Evolutionary conservation across 2,113 vertebrate genomes (phyloP), one percentile per base, ranked within the genome.

Genomic region (Rattus rattus): DNA sequence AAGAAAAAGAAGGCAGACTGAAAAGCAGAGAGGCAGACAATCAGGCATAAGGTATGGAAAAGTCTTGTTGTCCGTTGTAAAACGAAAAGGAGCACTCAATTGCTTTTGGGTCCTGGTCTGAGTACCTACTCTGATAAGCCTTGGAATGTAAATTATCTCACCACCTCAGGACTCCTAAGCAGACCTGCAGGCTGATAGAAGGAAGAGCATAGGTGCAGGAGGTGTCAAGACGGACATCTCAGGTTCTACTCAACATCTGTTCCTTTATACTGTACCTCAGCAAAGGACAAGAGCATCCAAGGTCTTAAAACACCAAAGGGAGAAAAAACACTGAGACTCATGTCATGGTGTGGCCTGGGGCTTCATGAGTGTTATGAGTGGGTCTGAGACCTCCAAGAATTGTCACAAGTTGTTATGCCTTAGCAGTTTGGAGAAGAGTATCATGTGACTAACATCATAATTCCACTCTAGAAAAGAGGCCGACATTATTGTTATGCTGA

Each of bases 401-500:
- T 43, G 43, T 43, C 43, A 43, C 43, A 43, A 43, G 43, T 43
- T 97, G 47, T 49, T 76, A 39, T 93, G 80, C 96, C 73, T 95
- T 95, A 87, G 73, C 98, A 99, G 99, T 99, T 98, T 97, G 99
- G 98, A 97, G 99, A 99, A 0, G 99, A 99, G 0, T 99, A 63
- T 99, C 96, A 99, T 99, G 0, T 99, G 67, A 99, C 99, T 16
- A 99, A 99, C 2, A 99, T 99, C 95, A 98, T 99, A 26, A 95
- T 99, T 26, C 99, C 99, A 30, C 99, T 99, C 98, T 99, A 99
- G 98, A 96, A 98, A 0, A 99, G 99, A 0, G 99, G 99, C 1
- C 99, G 99, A 0, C 99, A 99, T 76, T 99, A 99, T 67, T 99
- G 99, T 96, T 99, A 99, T 98, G 99, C 99, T 0, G 99, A 99